phyloP scores from a whole-genome alignment of 2,113 vertebrate genomes.

The Ophiodon elongatus region DNA sequence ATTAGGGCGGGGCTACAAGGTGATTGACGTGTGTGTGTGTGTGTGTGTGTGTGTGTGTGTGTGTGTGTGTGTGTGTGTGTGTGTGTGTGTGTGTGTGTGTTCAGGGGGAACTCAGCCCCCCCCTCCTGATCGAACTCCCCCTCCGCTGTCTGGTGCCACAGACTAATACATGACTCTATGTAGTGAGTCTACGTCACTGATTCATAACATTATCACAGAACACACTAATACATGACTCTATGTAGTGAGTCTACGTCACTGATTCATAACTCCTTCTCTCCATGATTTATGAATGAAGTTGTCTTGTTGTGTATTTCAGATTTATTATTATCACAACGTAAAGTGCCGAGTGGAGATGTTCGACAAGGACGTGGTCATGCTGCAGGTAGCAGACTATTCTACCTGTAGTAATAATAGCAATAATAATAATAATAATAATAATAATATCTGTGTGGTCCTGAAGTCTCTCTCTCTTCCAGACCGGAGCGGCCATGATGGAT shows the following conservation, averaged over 20 bases:
- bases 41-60: background rate
- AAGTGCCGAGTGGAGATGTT: slow-evolving; percentile 99
- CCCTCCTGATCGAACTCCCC: slow-evolving; percentile 95
- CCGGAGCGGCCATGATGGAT: slow-evolving; percentile 98
- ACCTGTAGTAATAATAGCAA: too few relatives aligned
- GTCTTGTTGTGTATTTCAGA: slow-evolving; percentile 81
- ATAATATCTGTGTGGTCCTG: too few relatives aligned
- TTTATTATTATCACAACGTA: slow-evolving; percentile 99
- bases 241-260: too few relatives aligned
- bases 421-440: too few relatives aligned
- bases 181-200: too few relatives aligned
- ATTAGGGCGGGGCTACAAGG: too few relatives aligned
- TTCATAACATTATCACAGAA: too few relatives aligned
- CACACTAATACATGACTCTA: too few relatives aligned
- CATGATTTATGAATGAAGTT: background rate
- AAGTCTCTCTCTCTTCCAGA: slow-evolving; percentile 85
- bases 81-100: background rate
- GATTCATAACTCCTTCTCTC: too few relatives aligned
- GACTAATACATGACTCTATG: too few relatives aligned
- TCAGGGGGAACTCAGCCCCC: slow-evolving; percentile 96
- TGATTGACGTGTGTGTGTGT: background rate
- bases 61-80: background rate
- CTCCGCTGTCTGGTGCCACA: slow-evolving; percentile 95
- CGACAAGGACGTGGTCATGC: slow-evolving; percentile 96
- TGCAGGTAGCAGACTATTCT: too few relatives aligned